Evolutionary conservation across 1,140 invertebrate genomes (phyloP).

Genomic region (Solenopsis invicta): DNA sequence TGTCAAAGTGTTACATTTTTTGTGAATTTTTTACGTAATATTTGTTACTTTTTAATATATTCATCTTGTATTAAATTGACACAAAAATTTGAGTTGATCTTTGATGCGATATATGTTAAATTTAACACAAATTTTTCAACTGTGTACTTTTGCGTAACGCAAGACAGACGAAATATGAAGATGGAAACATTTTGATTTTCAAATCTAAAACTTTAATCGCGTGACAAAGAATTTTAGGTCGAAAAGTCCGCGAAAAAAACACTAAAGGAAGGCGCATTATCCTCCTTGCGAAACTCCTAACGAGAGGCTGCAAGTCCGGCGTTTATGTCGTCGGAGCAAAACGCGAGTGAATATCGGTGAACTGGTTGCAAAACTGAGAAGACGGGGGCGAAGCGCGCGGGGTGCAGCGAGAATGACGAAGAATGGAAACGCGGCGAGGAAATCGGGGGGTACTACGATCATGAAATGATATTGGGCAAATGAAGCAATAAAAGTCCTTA

Average conservation of each 20-base stretch:
- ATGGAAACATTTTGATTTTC: background rate
- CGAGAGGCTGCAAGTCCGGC: constrained; percentile 31
- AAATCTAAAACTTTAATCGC: background rate
- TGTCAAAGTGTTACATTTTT: too few species aligned
- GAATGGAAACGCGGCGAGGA: constrained; percentile 50
- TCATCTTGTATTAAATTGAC: too few species aligned
- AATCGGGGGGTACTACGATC: constrained; percentile 37
- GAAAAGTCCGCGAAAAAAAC: background rate
- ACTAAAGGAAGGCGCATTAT: constrained; percentile 32
- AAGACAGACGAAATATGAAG: background rate
- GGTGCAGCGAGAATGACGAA: constrained; percentile 12
- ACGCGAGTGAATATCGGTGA: constrained; percentile 55
- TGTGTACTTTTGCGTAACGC: background rate
- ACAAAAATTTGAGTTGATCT: too few species aligned
- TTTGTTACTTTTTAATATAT: too few species aligned
- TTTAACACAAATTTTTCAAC: too few species aligned
- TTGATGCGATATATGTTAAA: too few species aligned
- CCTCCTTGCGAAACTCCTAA: constrained; percentile 53
- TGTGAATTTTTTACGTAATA: too few species aligned
- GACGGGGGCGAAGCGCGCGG: constrained; percentile 5
- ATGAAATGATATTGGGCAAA: constrained; percentile 57
- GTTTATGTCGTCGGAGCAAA: constrained; percentile 57
- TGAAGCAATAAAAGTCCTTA: constrained; percentile 60
- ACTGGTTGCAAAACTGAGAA: constrained; percentile 37
- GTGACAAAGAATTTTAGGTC: background rate